Conservation (phyloP, 2,797 vertebrate genomes). For the Rhabdophis nuchalis region DNA sequence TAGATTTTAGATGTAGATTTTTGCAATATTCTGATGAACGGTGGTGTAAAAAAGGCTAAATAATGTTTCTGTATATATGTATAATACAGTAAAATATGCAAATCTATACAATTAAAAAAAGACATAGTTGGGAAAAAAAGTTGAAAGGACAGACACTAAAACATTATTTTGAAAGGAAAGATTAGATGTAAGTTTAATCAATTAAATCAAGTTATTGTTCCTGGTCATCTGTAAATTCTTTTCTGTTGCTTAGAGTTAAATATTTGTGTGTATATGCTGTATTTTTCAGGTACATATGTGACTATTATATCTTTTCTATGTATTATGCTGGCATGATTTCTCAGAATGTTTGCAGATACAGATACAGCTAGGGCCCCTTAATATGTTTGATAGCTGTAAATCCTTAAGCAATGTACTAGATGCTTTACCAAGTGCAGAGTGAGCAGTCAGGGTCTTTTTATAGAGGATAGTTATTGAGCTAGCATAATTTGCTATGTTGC, state of each 20-base stretch:
- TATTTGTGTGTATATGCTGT: background rate
- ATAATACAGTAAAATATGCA: background rate
- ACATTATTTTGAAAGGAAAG: background rate
- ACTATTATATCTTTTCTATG: constrained; percentile 31
- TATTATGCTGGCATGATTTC: constrained; percentile 40
- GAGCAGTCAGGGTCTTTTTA: constrained; percentile 57
- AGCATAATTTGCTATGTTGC: constrained; percentile 49
- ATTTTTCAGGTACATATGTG: constrained; percentile 29
- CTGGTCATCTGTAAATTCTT: background rate
- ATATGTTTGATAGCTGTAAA: constrained; percentile 69
- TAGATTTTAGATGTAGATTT: constrained; percentile 29
- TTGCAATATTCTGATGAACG: background rate
- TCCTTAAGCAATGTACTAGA: constrained; percentile 62
- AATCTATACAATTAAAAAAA: background rate
- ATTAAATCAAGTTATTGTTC: background rate
- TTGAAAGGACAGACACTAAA: background rate
- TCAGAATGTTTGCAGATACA: constrained; percentile 58
- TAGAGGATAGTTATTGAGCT: constrained; percentile 57
- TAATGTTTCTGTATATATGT: background rate
- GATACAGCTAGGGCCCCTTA: constrained; percentile 63
- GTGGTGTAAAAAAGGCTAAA: background rate
- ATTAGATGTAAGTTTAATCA: background rate
- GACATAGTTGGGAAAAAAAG: background rate
- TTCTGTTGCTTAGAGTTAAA: background rate
- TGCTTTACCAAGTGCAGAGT: constrained; percentile 58